A percentile compares a stretch with the other conserved stretches of the same genome.
phyloP scores from a whole-genome alignment of 2,113 vertebrate genomes.

The Lophochroa leadbeateri region DNA sequence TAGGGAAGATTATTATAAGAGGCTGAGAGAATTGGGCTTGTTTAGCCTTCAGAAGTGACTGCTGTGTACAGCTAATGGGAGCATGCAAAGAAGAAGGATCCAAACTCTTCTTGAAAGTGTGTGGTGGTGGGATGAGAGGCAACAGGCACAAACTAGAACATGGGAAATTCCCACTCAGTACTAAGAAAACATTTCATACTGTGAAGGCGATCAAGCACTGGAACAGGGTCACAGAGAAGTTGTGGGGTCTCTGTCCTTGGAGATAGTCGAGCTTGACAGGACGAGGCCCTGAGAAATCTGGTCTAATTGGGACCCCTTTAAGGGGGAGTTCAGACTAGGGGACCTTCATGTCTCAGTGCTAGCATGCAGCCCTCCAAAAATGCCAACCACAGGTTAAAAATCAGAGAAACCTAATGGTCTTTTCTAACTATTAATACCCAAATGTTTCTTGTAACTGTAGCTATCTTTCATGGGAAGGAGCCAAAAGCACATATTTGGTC shows the following conservation, averaged over 20 bases:
- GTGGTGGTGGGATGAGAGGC: not conserved
- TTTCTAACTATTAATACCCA: not conserved
- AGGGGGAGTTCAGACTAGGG: not conserved
- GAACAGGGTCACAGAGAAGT: not conserved
- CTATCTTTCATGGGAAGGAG: not conserved
- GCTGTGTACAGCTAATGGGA: not conserved
- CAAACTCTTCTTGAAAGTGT: accelerated
- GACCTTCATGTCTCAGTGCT: not conserved
- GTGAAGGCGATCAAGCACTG: not conserved
- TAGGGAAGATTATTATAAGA: not conserved
- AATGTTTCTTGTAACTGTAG: not conserved
- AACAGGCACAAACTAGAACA: not conserved
- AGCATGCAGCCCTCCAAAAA: not conserved
- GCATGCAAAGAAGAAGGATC: not conserved
- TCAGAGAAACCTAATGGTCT: not conserved
- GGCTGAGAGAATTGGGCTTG: not conserved
- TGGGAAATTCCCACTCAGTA: not conserved
- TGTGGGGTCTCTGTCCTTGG: not conserved
- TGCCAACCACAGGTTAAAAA: not conserved
- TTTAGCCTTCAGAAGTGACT: not conserved
- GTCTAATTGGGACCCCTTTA: not conserved
- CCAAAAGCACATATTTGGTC: not conserved
- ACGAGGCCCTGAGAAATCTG: not conserved
- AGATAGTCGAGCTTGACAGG: not conserved
- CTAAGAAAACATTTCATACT: not conserved